A percentile compares a stretch with the other conserved stretches of the same genome.
Evolutionary conservation across 2,797 vertebrate species (phyloP).

Genomic region (Cacajao melanocephalus): DNA sequence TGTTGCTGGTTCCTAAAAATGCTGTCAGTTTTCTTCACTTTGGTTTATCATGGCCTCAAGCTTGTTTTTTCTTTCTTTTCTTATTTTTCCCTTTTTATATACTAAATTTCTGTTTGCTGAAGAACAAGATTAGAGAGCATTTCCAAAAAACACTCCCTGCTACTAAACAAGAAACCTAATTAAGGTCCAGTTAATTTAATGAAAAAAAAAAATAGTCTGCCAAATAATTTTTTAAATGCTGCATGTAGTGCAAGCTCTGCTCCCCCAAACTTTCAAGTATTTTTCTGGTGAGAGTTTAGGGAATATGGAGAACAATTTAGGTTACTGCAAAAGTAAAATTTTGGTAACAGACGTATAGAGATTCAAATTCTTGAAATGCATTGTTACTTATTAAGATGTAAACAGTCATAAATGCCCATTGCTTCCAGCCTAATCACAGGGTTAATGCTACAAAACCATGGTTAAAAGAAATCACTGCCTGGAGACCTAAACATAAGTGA

Average conservation of each 20-base stretch:
- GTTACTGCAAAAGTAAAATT: neutral
- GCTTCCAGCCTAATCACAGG: neutral
- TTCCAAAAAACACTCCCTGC: neutral
- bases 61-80: neutral
- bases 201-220: neutral
- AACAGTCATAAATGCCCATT: neutral
- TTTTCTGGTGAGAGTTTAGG: neutral
- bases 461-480: neutral
- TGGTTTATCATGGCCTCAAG: neutral
- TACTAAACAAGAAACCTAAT: neutral
- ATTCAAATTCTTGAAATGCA: neutral
- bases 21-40: neutral
- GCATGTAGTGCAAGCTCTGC: neutral
- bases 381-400: neutral
- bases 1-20: constrained; percentile 13
- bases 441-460: neutral
- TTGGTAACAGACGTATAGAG: neutral
- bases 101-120: neutral
- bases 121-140: neutral
- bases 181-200: neutral
- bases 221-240: neutral
- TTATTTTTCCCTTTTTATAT: neutral
- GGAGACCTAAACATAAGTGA: neutral
- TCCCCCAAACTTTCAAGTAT: neutral
- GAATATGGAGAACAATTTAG: neutral